Base-by-base conservation (phyloP, 1,140 invertebrate species). In the Drosophila ironensis region DNA sequence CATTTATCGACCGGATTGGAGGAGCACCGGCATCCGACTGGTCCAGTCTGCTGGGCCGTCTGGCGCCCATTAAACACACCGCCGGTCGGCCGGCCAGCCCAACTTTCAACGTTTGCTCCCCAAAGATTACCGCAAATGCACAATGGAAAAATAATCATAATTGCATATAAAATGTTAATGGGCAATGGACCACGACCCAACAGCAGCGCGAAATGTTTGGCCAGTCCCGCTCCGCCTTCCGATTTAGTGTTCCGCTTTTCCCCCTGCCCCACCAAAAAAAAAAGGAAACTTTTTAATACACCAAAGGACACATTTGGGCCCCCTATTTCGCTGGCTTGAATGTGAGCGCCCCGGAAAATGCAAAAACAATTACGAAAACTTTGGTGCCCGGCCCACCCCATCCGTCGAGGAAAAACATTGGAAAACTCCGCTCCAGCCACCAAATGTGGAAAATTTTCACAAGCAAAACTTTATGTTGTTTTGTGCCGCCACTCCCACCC, bases 161-260 rank as follows among this genome's bases (percentile, higher is more conserved):
- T 84, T 84, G 78, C 78, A 84, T 84, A 84, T 86, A 84, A 82
- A 84, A 84, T 84, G 78, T 84, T 84, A 84, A 84, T 84, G 78
- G 78, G 78, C 78, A 78, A 82, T 84, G 78, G 78, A 81, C 57
- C 68, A 64, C 17, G 66, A 25, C 24, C 51, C 30, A 51, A 22
- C 47, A 30, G 16, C 28, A 22, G 8, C 52, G n/a, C n/a, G n/a
- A n/a, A 28, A 48, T 38, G 48, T 44, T 44, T 45, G 42, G 28
- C 61, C 54, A 59, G 64, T 3, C 33, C 4, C 28, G 9, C 35
- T 14, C 42, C 30, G 28, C 4, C 30, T 33, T 33, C 11, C 30
- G 28, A 30, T 30, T 30, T 17, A n/a, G n/a, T n/a, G n/a, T n/a
- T n/a, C n/a, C 11, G 19, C 38, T 19, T 33, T 16, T n/a, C 19